Conservation (phyloP, 2,888 invertebrate species). For the Dryadula phaetusa region DNA sequence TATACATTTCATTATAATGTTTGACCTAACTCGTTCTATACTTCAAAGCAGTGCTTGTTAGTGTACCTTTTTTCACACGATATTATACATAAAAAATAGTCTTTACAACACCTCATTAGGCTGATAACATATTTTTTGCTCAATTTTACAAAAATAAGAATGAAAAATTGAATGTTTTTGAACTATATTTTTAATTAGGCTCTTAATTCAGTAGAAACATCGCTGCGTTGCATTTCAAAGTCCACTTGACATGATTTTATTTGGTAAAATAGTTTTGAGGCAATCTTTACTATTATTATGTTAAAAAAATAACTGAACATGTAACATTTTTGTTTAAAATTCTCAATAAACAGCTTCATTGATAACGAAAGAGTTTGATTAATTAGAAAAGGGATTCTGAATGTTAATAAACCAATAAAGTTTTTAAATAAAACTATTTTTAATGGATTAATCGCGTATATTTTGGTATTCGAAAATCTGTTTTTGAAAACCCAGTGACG, state of each 20-base stretch:
- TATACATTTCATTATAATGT: background rate
- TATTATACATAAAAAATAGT: background rate
- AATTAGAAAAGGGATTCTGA: no score
- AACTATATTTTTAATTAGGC: constrained; percentile 18
- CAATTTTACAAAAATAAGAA: background rate
- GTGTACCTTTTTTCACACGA: background rate
- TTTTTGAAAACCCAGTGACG: no score
- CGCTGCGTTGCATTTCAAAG: constrained; percentile 12
- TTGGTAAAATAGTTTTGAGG: constrained; percentile 10
- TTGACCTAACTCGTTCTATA: background rate
- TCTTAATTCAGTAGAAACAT: constrained; percentile 13
- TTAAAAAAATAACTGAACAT: background rate
- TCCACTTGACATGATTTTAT: constrained; percentile 25
- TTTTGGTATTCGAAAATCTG: no score
- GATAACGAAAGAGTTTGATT: no score
- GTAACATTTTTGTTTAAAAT: background rate
- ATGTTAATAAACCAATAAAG: no score
- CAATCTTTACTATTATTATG: background rate
- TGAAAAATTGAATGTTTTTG: background rate
- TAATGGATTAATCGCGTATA: no score
- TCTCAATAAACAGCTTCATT: no score
- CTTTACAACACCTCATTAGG: constrained; percentile 1
- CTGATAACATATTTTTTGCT: background rate
- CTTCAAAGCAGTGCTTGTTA: background rate
- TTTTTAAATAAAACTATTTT: no score